These are phyloP conservation scores for Psilopogon haemacephalus DNA, from an alignment of 2,113 vertebrate genomes.

Conservation along the genomic window DNA sequence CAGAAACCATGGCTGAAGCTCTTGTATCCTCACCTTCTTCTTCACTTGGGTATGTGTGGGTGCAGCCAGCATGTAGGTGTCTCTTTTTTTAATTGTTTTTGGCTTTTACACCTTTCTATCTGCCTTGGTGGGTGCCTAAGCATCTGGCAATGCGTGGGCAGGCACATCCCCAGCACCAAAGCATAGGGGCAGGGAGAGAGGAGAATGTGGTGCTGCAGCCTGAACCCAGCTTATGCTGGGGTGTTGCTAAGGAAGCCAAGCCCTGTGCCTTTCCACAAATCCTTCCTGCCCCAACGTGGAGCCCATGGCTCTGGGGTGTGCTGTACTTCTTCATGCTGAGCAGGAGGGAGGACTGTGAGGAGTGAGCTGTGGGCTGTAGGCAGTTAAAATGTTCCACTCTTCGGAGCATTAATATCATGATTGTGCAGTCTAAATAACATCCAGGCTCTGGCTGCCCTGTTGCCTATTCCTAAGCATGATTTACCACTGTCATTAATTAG, in stretches of 20 bases:
- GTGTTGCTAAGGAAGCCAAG: rapidly evolving
- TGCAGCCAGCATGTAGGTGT: rapidly evolving
- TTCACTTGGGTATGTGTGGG: rapidly evolving
- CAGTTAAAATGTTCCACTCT: conserved; percentile 6
- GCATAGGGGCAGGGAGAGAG: not conserved
- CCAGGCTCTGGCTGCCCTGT: not conserved
- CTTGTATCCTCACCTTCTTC: rapidly evolving
- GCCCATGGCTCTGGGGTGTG: not conserved
- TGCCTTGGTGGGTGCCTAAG: rapidly evolving
- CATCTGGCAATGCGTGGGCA: not conserved
- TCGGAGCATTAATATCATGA: not conserved
- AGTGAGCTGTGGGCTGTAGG: not conserved
- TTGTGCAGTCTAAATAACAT: not conserved
- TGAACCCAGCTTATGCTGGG: not conserved
- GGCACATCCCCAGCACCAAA: not conserved
- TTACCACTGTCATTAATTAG: conserved; percentile 24
- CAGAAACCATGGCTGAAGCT: not conserved
- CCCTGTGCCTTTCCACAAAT: not conserved
- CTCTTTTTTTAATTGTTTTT: rapidly evolving
- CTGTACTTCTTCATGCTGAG: not conserved
- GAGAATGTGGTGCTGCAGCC: not conserved
- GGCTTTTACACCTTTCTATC: not conserved
- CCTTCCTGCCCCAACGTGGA: rapidly evolving
- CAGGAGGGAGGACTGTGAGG: not conserved
- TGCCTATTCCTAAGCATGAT: conserved; percentile 24